These are phyloP conservation scores for Ascaphus truei DNA, from an alignment of 2,113 vertebrate species.

Conservation along the genomic window DNA sequence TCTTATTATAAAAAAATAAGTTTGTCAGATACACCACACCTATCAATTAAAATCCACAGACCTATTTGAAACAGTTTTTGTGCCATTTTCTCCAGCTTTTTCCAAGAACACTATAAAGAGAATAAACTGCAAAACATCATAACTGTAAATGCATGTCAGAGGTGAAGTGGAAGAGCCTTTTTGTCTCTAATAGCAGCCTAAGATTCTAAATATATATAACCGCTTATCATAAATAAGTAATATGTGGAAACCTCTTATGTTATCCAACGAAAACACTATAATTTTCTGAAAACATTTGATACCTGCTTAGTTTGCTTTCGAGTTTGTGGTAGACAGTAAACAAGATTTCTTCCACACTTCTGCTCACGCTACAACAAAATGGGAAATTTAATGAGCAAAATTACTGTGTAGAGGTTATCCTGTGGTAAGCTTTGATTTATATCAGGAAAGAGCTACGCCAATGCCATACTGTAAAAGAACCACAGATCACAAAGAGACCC, in stretches of 20 bases:
- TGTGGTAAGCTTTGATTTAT: constrained; percentile 8
- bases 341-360: background rate
- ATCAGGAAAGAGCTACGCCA: background rate
- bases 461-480: background rate
- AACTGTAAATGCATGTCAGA: constrained; percentile 30
- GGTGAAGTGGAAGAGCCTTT: constrained; percentile 1
- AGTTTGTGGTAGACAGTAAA: constrained; percentile 17
- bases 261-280: constrained; percentile 4
- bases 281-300: constrained; percentile 13
- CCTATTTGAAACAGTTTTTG: background rate
- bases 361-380: background rate
- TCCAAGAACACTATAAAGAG: background rate
- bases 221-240: constrained; percentile 30
- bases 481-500: background rate
- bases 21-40: background rate
- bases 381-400: background rate
- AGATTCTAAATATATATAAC: constrained; percentile 27
- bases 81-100: background rate
- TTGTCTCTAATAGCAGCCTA: constrained; percentile 7
- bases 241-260: constrained; percentile 23
- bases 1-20: no score
- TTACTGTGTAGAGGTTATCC: background rate
- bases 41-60: background rate
- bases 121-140: background rate
- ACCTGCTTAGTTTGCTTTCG: constrained; percentile 4